Evolutionary conservation across 1,140 invertebrate genomes (phyloP).

Genomic region (Drosophila rhopaloa): DNA sequence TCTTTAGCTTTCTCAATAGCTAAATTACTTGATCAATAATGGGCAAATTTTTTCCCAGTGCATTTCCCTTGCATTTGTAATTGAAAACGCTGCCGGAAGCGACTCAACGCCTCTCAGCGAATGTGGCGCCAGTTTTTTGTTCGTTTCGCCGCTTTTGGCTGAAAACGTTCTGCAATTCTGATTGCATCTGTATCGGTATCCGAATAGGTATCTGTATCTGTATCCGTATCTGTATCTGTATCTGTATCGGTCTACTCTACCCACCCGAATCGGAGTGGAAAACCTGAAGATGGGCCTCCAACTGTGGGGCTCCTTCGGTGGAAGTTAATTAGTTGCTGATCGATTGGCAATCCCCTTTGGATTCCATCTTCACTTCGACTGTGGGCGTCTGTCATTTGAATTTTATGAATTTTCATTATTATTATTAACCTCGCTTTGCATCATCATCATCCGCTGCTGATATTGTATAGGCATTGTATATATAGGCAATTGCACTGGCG

Average conservation of each 20-base stretch:
- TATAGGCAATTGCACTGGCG: constrained; percentile 46
- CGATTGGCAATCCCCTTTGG: constrained; percentile 27
- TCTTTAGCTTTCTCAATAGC: neutral
- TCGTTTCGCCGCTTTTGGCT: constrained; percentile 16
- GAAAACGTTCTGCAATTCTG: constrained; percentile 33
- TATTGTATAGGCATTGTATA: constrained; percentile 26
- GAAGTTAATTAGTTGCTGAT: constrained; percentile 48
- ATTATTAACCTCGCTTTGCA: constrained; percentile 35
- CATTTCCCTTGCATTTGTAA: constrained; percentile 48
- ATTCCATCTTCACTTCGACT: neutral
- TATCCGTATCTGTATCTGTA: neutral
- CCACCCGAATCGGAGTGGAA: constrained; percentile 34
- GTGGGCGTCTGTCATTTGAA: constrained; percentile 39
- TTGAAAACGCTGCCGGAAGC: constrained; percentile 66
- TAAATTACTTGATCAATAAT: neutral
- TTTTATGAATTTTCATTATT: constrained; percentile 28
- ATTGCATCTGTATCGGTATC: constrained; percentile 7
- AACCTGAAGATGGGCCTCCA: constrained; percentile 20
- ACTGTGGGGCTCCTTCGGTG: constrained; percentile 9
- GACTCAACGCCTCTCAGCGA: constrained; percentile 54
- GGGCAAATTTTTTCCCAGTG: neutral
- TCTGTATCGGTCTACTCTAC: neutral
- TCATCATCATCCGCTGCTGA: constrained; percentile 11
- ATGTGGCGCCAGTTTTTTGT: constrained; percentile 42
- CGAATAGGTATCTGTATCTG: neutral